Evolutionary conservation across 2,113 vertebrate species (phyloP).

Genomic region (Clarias batrachus): DNA sequence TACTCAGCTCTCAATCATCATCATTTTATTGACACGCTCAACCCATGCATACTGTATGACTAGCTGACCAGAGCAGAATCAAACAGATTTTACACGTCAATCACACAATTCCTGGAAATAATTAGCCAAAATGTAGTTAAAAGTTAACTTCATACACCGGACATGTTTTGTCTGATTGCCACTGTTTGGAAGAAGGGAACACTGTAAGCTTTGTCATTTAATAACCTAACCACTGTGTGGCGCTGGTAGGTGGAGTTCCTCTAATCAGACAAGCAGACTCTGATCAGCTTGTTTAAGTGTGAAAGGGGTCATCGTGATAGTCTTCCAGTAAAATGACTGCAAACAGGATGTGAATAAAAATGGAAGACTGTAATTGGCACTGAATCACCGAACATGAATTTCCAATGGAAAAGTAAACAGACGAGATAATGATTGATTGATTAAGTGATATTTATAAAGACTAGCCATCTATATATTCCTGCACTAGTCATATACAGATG

Average conservation of each 20-base stretch:
- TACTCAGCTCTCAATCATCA: not conserved
- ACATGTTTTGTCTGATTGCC: not conserved
- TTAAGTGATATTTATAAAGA: not conserved
- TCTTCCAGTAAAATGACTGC: slow-evolving; percentile 4
- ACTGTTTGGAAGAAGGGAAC: not conserved
- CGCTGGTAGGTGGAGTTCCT: not conserved
- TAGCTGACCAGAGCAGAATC: not conserved
- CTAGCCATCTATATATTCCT: too few relatives aligned
- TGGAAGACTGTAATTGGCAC: not conserved
- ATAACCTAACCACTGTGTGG: slow-evolving; percentile 5
- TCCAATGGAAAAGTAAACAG: not conserved
- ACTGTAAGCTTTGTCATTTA: too few relatives aligned
- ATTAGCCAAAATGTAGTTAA: not conserved
- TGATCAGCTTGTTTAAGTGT: not conserved
- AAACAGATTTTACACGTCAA: not conserved
- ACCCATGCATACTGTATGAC: not conserved
- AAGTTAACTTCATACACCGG: not conserved
- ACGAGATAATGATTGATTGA: too few relatives aligned
- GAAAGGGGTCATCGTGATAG: not conserved
- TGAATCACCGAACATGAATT: slow-evolving; percentile 18
- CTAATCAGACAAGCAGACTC: not conserved
- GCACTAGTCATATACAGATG: not conserved
- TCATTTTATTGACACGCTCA: not conserved
- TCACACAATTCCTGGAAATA: not conserved
- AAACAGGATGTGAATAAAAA: slow-evolving; percentile 26